Evolutionary conservation across 2,113 vertebrate genomes (phyloP).

Genomic region (Oostethus manadensis): DNA sequence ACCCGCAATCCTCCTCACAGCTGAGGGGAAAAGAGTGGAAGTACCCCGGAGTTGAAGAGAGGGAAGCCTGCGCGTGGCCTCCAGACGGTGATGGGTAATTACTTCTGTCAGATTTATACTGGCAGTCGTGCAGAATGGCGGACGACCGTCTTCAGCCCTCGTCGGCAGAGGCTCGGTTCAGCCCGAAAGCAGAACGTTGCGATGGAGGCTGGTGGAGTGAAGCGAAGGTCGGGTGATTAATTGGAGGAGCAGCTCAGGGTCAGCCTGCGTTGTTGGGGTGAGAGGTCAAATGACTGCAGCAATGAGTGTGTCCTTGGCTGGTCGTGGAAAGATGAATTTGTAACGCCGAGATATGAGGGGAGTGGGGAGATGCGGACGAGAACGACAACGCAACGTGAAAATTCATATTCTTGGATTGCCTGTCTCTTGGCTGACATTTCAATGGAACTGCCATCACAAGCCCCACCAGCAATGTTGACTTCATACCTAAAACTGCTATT

Average conservation of each 20-base stretch:
- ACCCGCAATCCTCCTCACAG: constrained; percentile 42
- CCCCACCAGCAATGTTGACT: constrained; percentile 53
- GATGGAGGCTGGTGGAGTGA: constrained; percentile 14
- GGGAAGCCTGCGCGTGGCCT: constrained; percentile 29
- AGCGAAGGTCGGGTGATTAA: constrained; percentile 62
- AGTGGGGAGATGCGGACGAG: too few relatives aligned
- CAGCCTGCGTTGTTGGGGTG: constrained; percentile 52
- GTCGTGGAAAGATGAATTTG: constrained; percentile 49
- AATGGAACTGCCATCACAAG: constrained; percentile 61
- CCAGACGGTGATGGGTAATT: constrained; percentile 66
- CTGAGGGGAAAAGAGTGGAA: constrained; percentile 48
- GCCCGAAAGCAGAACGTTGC: constrained; percentile 4
- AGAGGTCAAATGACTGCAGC: constrained; percentile 60
- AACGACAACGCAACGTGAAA: constrained; percentile 13
- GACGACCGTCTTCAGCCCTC: constrained; percentile 44
- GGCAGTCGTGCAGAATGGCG: constrained; percentile 48
- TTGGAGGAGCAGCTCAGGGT: constrained; percentile 59
- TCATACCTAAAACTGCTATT: constrained; percentile 37
- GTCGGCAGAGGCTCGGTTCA: constrained; percentile 25
- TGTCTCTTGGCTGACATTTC: constrained; percentile 57
- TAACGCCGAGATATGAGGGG: constrained; percentile 30
- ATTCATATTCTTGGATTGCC: constrained; percentile 28
- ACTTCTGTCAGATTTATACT: constrained; percentile 67
- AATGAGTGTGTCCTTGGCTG: constrained; percentile 42
- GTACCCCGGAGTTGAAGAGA: constrained; percentile 29